These are phyloP conservation scores for cattle (Bos taurus) DNA, from an alignment of 2,113 vertebrate species.

Conservation along the genomic window ARS-UCD2.0 NC_037334.1:11427501-11428000, in stretches of 20 bases:
- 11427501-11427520: not conserved
- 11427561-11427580: not conserved
- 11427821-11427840: not conserved
- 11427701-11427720: not conserved
- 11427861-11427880: not conserved
- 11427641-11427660: not conserved
- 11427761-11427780: not conserved
- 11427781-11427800: not conserved
- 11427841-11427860: not conserved
- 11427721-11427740: not conserved
- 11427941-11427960: not conserved
- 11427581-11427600: not conserved
- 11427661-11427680: not conserved
- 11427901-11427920: not conserved
- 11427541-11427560: not conserved
- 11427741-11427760: fast-evolving
- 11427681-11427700: not conserved
- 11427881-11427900: not conserved
- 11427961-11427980: not conserved
- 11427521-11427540: not conserved
- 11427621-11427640: not conserved
- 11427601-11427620: not conserved
- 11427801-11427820: not conserved
- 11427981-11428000: not conserved
- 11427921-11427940: not conserved